Base-by-base conservation (phyloP, 2,888 invertebrate species). In the Lasioglossum calceatum region DNA sequence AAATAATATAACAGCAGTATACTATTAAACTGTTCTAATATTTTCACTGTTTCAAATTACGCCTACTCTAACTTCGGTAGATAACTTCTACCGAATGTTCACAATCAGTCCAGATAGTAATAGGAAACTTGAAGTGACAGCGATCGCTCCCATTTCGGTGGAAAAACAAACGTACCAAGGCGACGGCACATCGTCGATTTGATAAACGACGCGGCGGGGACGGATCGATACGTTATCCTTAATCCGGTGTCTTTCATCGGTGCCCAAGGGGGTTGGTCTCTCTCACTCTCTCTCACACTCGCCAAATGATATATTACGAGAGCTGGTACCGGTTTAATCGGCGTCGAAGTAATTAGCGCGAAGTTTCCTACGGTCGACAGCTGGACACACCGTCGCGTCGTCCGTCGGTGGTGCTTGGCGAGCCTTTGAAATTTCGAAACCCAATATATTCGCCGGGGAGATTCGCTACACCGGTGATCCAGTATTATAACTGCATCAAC, bases 341-440 rank as follows among this genome's bases (percentile, higher is more conserved):
- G 54, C 54, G 82, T 73, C 50, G 71, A 61, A 83, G 87, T 80
- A 87, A 87, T 87, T 86, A 82, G 64, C 83, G 81, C 42, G 2
- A 76, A 84, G 75, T 81, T 84, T 76, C 86, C 58, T 54, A 16
- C 47, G 80, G 74, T 70, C 84, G 84, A 87, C 87, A 88, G 87
- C 86, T 87, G 87, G 82, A 82, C 81, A 32, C 19, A 70, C 32
- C 42, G 42, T 19, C 23, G 70, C 70, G 70, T 19, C 32, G 70
- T 36, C 67, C 54, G 23, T n/a, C 10, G 54, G 54, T n/a, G 23
- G 54, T 54, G 54, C 10, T 1, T 10, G 54, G 54, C 54, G 61
- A 64, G 5, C 76, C 32, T 32, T 39, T 12, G 73, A 77, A 82
- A 77, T 84, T 77, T 70, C 47, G n/a, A 73, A 50, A 27, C 2